Evolutionary conservation across 2,888 invertebrate species (phyloP).

Genomic region (Nezara viridula): DNA sequence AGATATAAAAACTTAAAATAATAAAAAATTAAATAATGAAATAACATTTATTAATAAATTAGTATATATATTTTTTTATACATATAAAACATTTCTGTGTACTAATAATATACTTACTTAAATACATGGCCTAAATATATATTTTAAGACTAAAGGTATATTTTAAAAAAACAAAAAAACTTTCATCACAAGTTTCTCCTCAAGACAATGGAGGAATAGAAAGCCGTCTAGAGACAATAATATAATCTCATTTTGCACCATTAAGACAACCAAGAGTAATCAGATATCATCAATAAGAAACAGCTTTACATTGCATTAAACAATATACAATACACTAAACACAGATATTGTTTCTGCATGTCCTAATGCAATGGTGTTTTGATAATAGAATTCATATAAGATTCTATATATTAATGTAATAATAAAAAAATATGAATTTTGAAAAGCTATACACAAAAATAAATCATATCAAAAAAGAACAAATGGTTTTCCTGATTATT

Average conservation of each 20-base stretch:
- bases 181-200: not conserved
- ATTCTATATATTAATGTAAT: no score
- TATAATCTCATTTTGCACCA: not conserved
- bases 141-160: not conserved
- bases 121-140: no score
- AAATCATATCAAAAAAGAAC: no score
- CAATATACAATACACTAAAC: not conserved
- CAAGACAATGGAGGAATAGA: not conserved
- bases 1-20: not conserved
- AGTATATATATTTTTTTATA: no score
- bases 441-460: no score
- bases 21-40: not conserved
- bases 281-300: not conserved
- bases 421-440: no score
- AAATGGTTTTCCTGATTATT: not conserved
- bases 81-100: not conserved
- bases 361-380: not conserved
- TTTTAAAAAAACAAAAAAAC: not conserved
- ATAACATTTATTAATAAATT: no score
- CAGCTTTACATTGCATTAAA: no score
- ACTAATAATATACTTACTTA: no score
- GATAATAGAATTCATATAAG: not conserved
- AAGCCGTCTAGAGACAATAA: not conserved
- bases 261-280: not conserved
- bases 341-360: not conserved